Evolutionary conservation across 2,888 invertebrate genomes (phyloP).

Genomic region (Acleris cristana): DNA sequence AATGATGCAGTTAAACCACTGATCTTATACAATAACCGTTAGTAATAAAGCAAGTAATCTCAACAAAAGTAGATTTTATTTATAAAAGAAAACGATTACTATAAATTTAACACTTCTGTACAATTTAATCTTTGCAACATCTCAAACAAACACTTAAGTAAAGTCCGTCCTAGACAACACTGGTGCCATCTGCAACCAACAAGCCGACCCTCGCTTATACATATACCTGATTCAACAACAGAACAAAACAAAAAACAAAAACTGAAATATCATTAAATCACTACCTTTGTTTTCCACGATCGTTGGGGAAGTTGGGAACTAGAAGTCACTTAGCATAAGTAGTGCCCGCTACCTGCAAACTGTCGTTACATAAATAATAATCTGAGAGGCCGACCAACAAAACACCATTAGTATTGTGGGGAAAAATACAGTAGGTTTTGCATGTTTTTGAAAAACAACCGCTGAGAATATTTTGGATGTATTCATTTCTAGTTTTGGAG

Average conservation of each 20-base stretch:
- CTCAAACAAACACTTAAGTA: constrained; percentile 31
- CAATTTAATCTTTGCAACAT: constrained; percentile 6
- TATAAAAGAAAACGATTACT: too few species aligned
- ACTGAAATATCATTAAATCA: constrained; percentile 26
- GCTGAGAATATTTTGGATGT: too few species aligned
- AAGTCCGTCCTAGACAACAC: constrained; percentile 32
- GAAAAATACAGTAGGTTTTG: constrained; percentile 26
- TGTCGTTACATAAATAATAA: constrained; percentile 82
- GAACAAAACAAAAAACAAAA: constrained; percentile 25
- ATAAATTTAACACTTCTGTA: background rate
- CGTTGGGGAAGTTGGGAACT: constrained; percentile 40
- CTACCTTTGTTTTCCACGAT: constrained; percentile 32
- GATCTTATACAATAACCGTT: too few species aligned
- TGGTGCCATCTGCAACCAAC: constrained; percentile 34
- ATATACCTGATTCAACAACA: constrained; percentile 28
- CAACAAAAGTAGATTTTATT: too few species aligned
- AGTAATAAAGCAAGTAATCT: too few species aligned
- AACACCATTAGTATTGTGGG: constrained; percentile 45
- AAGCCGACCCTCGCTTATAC: constrained; percentile 25
- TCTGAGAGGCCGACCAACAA: constrained; percentile 60
- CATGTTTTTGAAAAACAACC: background rate
- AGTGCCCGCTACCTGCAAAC: constrained; percentile 56
- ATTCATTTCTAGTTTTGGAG: too few species aligned
- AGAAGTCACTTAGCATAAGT: constrained; percentile 75
- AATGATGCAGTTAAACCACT: too few species aligned